Conservation (phyloP, 1,140 invertebrate species). For the Conus ventricosus region DNA sequence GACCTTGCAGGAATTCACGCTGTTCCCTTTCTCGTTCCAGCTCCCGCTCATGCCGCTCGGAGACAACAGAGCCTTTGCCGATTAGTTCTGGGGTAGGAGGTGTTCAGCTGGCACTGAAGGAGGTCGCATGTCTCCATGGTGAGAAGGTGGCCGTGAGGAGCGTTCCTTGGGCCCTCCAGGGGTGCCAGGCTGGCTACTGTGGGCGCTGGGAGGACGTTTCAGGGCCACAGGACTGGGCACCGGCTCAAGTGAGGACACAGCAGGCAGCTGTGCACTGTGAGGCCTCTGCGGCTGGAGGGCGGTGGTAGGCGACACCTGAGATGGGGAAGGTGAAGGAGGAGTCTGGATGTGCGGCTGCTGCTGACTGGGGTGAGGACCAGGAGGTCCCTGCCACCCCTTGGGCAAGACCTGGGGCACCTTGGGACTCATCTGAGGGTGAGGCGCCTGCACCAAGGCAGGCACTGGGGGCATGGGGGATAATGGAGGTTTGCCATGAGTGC, state of each 20-base stretch:
- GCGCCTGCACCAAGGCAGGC: constrained; percentile 21
- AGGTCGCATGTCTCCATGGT: constrained; percentile 41
- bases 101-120: constrained; percentile 37
- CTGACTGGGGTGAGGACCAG: constrained; percentile 11
- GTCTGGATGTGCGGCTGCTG: constrained; percentile 18
- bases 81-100: constrained; percentile 44
- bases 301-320: constrained; percentile 27
- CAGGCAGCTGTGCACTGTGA: constrained; percentile 41
- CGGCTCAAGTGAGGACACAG: constrained; percentile 1
- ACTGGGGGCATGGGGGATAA: constrained; percentile 30
- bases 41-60: constrained; percentile 56
- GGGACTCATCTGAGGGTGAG: constrained; percentile 26
- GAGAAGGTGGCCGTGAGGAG: constrained; percentile 22
- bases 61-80: constrained; percentile 25
- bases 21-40: constrained; percentile 49
- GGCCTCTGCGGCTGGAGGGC: constrained; percentile 44
- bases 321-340: constrained; percentile 1
- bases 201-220: constrained; percentile 59
- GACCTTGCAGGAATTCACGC: constrained; percentile 46
- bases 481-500: neutral
- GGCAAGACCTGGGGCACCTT: constrained; percentile 11
- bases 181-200: constrained; percentile 43
- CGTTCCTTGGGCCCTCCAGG: constrained; percentile 25
- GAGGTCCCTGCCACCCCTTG: constrained; percentile 12
- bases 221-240: constrained; percentile 3